These are phyloP conservation scores for Amaurobius ferox DNA, from an alignment of 2,888 invertebrate genomes.

Conservation along the genomic window DNA sequence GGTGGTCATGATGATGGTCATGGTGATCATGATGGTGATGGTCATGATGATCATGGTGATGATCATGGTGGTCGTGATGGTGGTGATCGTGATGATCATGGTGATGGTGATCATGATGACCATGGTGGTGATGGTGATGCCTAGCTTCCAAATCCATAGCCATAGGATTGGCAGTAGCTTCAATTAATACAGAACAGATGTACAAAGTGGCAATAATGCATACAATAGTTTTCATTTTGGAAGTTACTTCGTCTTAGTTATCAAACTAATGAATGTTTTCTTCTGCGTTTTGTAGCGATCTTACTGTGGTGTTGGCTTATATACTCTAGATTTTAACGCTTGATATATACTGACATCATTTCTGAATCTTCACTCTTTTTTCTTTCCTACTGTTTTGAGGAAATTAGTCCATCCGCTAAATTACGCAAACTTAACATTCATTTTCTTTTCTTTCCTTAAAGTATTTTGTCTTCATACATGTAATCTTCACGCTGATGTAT, in stretches of 20 bases:
- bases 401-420: too few species aligned
- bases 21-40: not conserved
- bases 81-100: not conserved
- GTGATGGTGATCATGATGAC: slow-evolving; percentile 5
- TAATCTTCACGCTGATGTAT: too few species aligned
- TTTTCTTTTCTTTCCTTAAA: too few species aligned
- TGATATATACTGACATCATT: not conserved
- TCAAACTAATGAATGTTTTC: not conserved
- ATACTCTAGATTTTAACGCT: not conserved
- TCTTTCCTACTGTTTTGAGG: too few species aligned
- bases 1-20: too few species aligned
- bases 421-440: too few species aligned
- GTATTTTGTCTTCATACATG: too few species aligned
- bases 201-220: not conserved
- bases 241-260: not conserved
- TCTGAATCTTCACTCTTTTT: too few species aligned
- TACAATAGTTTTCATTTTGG: not conserved
- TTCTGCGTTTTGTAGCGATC: not conserved
- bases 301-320: not conserved
- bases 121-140: not conserved
- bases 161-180: not conserved
- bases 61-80: slow-evolving; percentile 19
- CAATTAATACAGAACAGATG: not conserved
- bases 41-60: slow-evolving; percentile 22
- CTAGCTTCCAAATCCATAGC: not conserved